Evolutionary conservation across 1,140 invertebrate species (phyloP).

Genomic region (Caenorhabditis remanei): DNA sequence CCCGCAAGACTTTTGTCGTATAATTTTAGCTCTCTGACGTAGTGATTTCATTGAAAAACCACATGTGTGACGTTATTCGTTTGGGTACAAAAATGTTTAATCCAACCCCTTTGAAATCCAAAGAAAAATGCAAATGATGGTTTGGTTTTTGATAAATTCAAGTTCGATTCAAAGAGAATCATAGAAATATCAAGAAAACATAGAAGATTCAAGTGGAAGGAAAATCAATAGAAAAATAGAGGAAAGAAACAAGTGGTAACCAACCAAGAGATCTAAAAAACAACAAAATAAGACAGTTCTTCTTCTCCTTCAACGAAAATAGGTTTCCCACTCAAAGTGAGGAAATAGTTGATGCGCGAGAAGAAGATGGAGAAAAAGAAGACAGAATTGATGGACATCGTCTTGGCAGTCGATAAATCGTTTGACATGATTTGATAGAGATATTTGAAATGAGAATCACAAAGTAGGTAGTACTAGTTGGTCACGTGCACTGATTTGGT

Average conservation of each 20-base stretch:
- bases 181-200: background rate
- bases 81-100: background rate
- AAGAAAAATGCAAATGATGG: slow-evolving; percentile 24
- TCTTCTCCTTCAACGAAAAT: background rate
- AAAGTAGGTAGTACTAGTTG: too few relatives aligned
- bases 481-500: too few relatives aligned
- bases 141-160: slow-evolving; percentile 46
- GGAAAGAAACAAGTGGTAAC: slow-evolving; percentile 9
- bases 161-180: background rate
- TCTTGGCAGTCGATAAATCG: slow-evolving; percentile 37
- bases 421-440: slow-evolving; percentile 33
- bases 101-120: background rate
- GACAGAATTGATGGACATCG: slow-evolving; percentile 28
- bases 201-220: background rate
- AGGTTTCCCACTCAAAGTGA: background rate
- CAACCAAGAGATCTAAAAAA: background rate
- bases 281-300: slow-evolving; percentile 25
- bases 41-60: slow-evolving; percentile 34
- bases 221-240: background rate
- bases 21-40: slow-evolving; percentile 50
- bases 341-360: slow-evolving; percentile 29
- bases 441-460: background rate
- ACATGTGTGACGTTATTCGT: slow-evolving; percentile 8
- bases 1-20: slow-evolving; percentile 10
- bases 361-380: slow-evolving; percentile 16